Percentiles rank a stretch among this genome's conserved stretches.
Evolutionary conservation across 2,113 vertebrate species (phyloP).

Genomic region (Thryonomys swinderianus): DNA sequence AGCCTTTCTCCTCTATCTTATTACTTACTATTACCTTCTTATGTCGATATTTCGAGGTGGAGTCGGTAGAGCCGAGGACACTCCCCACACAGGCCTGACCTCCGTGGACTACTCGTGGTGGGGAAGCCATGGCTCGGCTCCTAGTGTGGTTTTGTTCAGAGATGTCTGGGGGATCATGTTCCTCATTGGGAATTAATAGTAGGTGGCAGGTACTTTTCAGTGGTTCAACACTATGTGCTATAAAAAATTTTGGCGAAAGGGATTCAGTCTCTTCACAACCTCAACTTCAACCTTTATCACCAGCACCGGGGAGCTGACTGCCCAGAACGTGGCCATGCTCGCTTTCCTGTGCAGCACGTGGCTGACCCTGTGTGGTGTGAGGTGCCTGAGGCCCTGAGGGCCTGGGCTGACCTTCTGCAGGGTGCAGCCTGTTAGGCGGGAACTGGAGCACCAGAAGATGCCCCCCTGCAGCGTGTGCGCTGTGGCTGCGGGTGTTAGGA

Average conservation of each 20-base stretch:
- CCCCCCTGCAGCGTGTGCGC: rapidly evolving
- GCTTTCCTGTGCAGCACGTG: rapidly evolving
- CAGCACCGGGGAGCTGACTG: rapidly evolving
- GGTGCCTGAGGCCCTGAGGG: neutral
- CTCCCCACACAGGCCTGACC: neutral
- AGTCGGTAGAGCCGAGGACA: neutral
- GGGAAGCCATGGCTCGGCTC: neutral
- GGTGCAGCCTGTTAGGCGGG: rapidly evolving
- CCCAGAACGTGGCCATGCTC: neutral
- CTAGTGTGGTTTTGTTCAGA: neutral
- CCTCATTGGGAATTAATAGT: neutral
- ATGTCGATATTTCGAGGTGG: neutral
- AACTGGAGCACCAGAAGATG: too few species aligned
- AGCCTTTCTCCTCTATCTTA: neutral
- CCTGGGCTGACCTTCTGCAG: rapidly evolving
- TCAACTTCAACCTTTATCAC: rapidly evolving
- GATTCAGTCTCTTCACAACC: neutral
- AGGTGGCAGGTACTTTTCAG: neutral
- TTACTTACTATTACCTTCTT: neutral
- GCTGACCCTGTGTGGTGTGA: rapidly evolving
- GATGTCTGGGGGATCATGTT: neutral
- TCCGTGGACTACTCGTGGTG: neutral
- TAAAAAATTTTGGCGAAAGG: neutral
- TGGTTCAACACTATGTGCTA: neutral
- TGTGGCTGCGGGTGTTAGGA: rapidly evolving